A percentile compares a stretch with the other conserved stretches of the same genome.
Evolutionary conservation across 2,888 invertebrate genomes (phyloP).

Genomic region (Dioctria rufipes): DNA sequence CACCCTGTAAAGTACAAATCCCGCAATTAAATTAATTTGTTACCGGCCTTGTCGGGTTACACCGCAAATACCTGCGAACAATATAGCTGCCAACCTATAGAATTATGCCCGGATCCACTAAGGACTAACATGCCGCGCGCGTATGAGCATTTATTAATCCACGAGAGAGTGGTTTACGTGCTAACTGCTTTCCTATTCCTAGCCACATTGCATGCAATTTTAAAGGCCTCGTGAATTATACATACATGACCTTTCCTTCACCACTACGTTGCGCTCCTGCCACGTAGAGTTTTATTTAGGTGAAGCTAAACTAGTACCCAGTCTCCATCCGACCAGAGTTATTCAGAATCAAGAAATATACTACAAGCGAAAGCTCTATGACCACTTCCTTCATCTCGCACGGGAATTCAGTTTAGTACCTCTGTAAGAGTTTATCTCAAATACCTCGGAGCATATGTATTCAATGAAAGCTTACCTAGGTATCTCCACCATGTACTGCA

Average conservation of each 20-base stretch:
- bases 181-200: constrained; percentile 6
- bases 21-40: constrained; percentile 11
- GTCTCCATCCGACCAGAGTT: neutral
- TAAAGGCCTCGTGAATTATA: constrained; percentile 10
- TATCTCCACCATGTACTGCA: neutral
- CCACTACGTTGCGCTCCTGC: no score
- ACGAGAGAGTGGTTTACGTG: constrained; percentile 21
- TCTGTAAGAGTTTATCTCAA: constrained; percentile 24
- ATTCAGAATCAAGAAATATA: neutral
- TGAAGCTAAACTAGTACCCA: neutral
- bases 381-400: constrained; percentile 23
- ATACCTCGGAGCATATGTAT: constrained; percentile 16
- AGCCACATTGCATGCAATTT: constrained; percentile 1
- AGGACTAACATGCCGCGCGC: neutral
- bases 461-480: neutral
- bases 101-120: neutral
- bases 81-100: neutral
- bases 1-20: neutral
- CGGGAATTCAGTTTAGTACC: neutral
- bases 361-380: constrained; percentile 21
- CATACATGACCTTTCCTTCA: neutral
- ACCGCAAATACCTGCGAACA: constrained; percentile 1
- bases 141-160: constrained; percentile 15
- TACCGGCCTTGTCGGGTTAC: neutral
- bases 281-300: neutral